Conservation (phyloP, 2,113 vertebrate species). For the Eudyptes chrysolophus region DNA sequence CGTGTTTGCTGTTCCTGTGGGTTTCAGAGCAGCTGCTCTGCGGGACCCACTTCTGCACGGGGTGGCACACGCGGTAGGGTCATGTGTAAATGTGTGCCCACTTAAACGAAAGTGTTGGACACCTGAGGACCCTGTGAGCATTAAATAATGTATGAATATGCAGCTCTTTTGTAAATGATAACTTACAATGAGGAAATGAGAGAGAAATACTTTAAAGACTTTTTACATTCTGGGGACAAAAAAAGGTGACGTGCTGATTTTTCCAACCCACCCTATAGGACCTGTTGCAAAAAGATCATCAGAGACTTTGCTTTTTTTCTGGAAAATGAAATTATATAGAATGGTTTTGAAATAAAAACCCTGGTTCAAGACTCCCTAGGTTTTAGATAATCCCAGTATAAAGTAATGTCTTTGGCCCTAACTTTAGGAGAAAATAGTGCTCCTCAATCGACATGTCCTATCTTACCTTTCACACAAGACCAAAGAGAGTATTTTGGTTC, state of each 20-base stretch:
- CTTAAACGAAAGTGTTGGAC: background rate
- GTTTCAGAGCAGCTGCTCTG: background rate
- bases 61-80: accelerated
- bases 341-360: background rate
- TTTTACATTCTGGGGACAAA: background rate
- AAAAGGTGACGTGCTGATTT: background rate
- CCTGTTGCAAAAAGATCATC: background rate
- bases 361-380: background rate
- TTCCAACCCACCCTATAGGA: background rate
- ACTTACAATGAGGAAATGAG: background rate
- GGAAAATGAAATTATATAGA: background rate
- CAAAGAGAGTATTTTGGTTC: background rate
- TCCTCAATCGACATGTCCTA: accelerated
- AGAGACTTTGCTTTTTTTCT: background rate
- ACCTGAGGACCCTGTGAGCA: background rate
- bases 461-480: background rate
- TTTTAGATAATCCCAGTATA: background rate
- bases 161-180: background rate
- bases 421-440: background rate
- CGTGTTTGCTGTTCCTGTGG: background rate
- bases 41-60: background rate
- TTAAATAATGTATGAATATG: background rate
- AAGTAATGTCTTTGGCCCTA: background rate
- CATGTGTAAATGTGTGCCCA: background rate
- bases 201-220: background rate